phyloP scores from a whole-genome alignment of 2,113 vertebrate species.

The Dipodomys ordii region DNA sequence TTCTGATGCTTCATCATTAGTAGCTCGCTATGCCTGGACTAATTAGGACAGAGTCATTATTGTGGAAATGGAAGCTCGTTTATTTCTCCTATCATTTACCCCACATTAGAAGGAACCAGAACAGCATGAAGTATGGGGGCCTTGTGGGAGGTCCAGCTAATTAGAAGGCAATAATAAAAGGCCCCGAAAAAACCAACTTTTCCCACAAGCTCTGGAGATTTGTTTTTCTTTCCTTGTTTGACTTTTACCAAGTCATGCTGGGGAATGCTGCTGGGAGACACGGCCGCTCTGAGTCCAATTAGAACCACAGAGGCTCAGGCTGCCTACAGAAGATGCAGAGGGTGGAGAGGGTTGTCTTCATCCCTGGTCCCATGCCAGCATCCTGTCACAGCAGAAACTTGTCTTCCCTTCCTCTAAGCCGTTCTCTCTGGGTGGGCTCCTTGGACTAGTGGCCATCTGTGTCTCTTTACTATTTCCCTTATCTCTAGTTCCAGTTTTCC shows the following conservation, averaged over 20 bases:
- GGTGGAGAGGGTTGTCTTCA: neutral
- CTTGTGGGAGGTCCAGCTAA: neutral
- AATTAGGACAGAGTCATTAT: neutral
- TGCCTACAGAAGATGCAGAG: neutral
- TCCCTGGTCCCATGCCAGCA: neutral
- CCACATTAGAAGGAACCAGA: neutral
- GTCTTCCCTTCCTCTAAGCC: neutral
- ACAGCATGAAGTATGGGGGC: neutral
- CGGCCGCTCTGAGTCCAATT: neutral
- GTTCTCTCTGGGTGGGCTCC: too few relatives aligned
- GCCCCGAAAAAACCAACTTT: neutral
- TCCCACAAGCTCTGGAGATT: neutral
- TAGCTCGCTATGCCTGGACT: neutral
- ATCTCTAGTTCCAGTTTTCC: neutral
- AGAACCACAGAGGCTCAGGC: neutral
- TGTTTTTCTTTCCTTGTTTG: neutral
- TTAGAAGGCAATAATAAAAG: neutral
- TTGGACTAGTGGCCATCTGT: neutral
- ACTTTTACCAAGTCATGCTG: neutral
- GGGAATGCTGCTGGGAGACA: slow-evolving; percentile 26
- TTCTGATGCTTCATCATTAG: neutral
- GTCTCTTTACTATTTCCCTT: neutral
- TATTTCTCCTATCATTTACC: neutral
- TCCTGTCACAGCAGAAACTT: neutral
- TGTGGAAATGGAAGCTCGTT: neutral